Evolutionary conservation across 2,113 vertebrate species (phyloP), one percentile per base, ranked within the genome.

Genomic region (Tachysurus vachellii): DNA sequence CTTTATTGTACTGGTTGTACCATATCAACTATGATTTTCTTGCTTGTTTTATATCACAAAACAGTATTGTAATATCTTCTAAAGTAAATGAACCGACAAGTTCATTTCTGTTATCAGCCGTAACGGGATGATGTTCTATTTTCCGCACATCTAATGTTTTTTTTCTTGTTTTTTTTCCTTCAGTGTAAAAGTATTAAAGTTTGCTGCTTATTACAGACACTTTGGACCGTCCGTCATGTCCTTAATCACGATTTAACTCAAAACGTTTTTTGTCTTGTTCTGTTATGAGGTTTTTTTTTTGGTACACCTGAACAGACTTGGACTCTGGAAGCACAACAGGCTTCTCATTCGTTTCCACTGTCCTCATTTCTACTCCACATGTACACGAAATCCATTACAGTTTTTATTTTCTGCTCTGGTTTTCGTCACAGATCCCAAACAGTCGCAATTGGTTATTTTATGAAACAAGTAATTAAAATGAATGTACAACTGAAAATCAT

Each of bases 381-480:
- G 79, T 79, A 85, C 70, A 73, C 57, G 79, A 85, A 85, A 87
- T 80, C 56, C 84, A 70, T 88, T 80, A 70, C 73, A 44, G 50
- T 42, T 66, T 71, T 86, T 80, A 44, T 56, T 47, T 56, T 14
- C 23, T 56, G 23, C 44, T 50, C 66, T 85, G 86, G 73, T 36
- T 87, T 80, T 79, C 56, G 28, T 80, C 79, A 83, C 84, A 88
- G 88, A 86, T 71, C 88, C 26, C 80, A 36, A 10, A 16, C 92
- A 70, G 77, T 93, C 91, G 94, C 93, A 93, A 93, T 92, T 94
- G 94, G 85, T 88, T 88, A 94, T 96, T 94, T 94, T 92, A 93
- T 93, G 95, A 92, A 92, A 88, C 93, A 93, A 94, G 95, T 96
- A 95, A 96, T 96, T 96, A 96, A 87, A 86, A 81, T 75, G 89